Percentiles rank a stretch among this genome's conserved stretches.
Conservation (phyloP, 2,888 invertebrate genomes). For the Sarcophaga caerulescens region DNA sequence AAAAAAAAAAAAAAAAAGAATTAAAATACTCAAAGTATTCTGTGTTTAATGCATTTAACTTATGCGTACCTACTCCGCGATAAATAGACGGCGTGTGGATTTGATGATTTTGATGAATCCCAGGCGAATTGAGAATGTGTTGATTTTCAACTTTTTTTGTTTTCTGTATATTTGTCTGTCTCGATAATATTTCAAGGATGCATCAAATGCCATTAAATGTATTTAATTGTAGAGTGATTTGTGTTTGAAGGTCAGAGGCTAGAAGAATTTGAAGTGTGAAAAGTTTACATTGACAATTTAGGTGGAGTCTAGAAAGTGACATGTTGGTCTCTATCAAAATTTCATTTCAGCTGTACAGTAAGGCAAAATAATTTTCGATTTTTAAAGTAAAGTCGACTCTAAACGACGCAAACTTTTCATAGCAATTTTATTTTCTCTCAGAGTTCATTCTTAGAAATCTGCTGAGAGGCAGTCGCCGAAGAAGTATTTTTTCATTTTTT, state of each 20-base stretch:
- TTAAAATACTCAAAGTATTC: not conserved
- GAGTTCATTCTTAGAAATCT: too few relatives aligned
- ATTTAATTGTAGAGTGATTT: conserved; percentile 47
- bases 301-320: too few relatives aligned
- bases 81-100: conserved; percentile 18
- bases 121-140: conserved; percentile 48
- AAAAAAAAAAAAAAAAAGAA: not conserved
- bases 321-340: too few relatives aligned
- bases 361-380: too few relatives aligned
- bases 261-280: too few relatives aligned
- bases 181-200: conserved; percentile 44
- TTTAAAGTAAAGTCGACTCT: too few relatives aligned
- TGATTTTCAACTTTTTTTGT: conserved; percentile 37
- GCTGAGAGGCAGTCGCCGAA: too few relatives aligned
- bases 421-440: too few relatives aligned
- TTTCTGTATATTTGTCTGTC: conserved; percentile 3
- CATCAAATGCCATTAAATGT: conserved; percentile 17
- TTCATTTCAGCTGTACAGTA: too few relatives aligned
- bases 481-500: too few relatives aligned
- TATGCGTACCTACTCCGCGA: not conserved
- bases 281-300: too few relatives aligned
- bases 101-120: conserved; percentile 49
- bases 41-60: not conserved
- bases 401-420: too few relatives aligned
- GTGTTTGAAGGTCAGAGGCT: conserved; percentile 18